Evolutionary conservation across 2,888 invertebrate genomes (phyloP), one percentile per base, ranked within the genome.

Genomic region (Cheilosia vulpina): DNA sequence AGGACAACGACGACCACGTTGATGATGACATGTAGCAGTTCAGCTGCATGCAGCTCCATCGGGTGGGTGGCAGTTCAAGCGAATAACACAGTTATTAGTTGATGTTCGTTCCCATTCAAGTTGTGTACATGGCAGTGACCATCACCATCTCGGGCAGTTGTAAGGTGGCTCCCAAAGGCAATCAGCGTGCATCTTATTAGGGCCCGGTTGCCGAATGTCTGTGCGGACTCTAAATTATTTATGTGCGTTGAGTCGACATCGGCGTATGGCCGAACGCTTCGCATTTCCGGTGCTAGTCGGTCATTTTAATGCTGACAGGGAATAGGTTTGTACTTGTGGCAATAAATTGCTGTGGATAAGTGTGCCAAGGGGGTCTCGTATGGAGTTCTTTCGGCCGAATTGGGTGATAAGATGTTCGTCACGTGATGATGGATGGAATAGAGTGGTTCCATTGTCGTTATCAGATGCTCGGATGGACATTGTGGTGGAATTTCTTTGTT

Each of bases 161-260:
- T 71, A 71, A 83, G 80, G 73, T 75, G 15, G 60, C 71, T 87
- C 87, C 87, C 87, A 81, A 47, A 87, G 83, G 87, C 83, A 87
- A 87, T 87, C 87, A 87, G 58, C 81, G 76, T 87, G 78, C 87
- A 87, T 87, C 83, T 87, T 87, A 83, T 79, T 77, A 60, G 72
- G 68, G 63, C 71, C 52, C 68, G 68, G 55, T 60, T 63, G 27
- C 60, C 62, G 38, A 60, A 84, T 76, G 76, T 62, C 65, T 71
- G 52, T 38, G 52, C 52, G 68, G 43, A 62, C 55, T 77, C 47
- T 85, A 62, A 76, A 81, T 85, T 85, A 85, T 85, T 81, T 77
- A 85, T 72, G 60, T 62, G 76, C 72, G 62, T 45, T 79, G 78
- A 72, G 53, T 71, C 47, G 69, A 53, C 50, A 27, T 24, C 21